Percentiles rank a stretch among this genome's conserved stretches.
Evolutionary conservation across 2,113 vertebrate species (phyloP).

Genomic region (Panurus biarmicus): DNA sequence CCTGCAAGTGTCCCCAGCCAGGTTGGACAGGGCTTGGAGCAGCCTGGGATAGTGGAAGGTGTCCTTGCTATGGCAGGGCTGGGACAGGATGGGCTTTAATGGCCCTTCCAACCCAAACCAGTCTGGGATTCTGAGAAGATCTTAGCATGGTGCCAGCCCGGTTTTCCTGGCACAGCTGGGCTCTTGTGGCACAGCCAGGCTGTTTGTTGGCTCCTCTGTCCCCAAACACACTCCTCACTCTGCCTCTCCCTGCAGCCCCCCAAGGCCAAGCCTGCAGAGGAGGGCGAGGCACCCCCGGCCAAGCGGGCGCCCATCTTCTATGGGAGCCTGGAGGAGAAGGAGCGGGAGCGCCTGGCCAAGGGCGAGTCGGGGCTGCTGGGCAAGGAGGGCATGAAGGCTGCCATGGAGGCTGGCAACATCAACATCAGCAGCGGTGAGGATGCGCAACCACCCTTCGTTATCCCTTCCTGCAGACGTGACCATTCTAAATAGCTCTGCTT

Average conservation of each 20-base stretch:
- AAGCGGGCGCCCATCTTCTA: slow-evolving; percentile 90
- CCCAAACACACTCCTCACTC: background rate
- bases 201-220: too few relatives aligned
- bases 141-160: accelerated
- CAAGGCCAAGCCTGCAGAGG: slow-evolving; percentile 76
- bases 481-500: accelerated
- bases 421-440: slow-evolving; percentile 90
- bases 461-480: accelerated
- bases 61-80: background rate
- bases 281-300: slow-evolving; percentile 71
- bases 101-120: background rate
- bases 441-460: background rate
- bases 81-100: background rate
- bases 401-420: slow-evolving; percentile 90
- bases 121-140: background rate
- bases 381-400: slow-evolving; percentile 84
- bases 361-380: slow-evolving; percentile 62
- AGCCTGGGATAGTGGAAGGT: accelerated
- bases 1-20: background rate
- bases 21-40: accelerated
- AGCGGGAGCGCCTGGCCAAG: slow-evolving; percentile 80
- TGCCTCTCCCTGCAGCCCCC: slow-evolving; percentile 31
- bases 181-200: background rate
- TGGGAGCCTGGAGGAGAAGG: slow-evolving; percentile 93
- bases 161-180: too few relatives aligned